Evolutionary conservation across 2,113 vertebrate genomes (phyloP).

Genomic region (Sander vitreus): DNA sequence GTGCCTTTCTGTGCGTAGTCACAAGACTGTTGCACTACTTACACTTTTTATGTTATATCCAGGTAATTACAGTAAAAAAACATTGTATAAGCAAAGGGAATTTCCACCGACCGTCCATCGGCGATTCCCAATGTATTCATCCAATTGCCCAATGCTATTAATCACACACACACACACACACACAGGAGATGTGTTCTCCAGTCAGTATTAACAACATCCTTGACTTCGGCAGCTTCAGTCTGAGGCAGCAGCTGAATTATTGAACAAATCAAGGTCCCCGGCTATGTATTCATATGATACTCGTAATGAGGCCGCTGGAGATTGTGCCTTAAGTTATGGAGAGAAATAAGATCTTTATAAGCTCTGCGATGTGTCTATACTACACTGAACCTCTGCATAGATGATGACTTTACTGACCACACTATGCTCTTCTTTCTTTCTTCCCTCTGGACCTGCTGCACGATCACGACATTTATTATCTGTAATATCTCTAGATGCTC

Average conservation of each 20-base stretch:
- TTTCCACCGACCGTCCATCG: background rate
- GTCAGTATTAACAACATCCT: constrained; percentile 41
- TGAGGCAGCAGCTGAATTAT: constrained; percentile 61
- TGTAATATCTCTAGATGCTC: background rate
- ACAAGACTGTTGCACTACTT: background rate
- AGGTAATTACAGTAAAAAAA: background rate
- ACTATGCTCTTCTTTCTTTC: background rate
- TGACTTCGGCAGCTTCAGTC: constrained; percentile 39
- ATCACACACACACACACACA: constrained; percentile 10
- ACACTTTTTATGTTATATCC: constrained; percentile 3
- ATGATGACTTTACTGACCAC: constrained; percentile 38
- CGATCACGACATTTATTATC: background rate
- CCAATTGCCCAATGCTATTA: constrained; percentile 10
- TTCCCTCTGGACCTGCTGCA: constrained; percentile 3
- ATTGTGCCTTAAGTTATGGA: constrained; percentile 16
- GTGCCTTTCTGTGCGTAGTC: background rate
- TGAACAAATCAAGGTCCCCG: constrained; percentile 64
- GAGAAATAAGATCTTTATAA: constrained; percentile 28
- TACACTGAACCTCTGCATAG: constrained; percentile 3
- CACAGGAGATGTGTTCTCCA: constrained; percentile 19
- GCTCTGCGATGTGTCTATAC: constrained; percentile 5
- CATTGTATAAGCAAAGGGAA: background rate
- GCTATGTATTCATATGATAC: constrained; percentile 66
- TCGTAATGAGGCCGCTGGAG: constrained; percentile 73
- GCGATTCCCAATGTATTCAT: constrained; percentile 26